Base-by-base conservation (phyloP, 2,113 vertebrate species). In the Callithrix jacchus region DNA sequence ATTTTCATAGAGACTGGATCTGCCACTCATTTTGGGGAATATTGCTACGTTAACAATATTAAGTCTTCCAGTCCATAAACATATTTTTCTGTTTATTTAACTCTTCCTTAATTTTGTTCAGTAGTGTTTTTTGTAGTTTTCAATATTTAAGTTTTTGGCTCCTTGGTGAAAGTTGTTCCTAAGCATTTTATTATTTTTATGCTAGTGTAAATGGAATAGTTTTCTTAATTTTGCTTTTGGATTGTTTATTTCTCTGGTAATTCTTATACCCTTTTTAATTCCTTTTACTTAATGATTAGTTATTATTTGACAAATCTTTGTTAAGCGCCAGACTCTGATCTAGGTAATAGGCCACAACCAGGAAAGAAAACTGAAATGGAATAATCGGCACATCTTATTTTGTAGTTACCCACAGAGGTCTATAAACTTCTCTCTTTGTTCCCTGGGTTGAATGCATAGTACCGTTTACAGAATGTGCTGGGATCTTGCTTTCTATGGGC, bases 171-270 rank as follows among this genome's bases (percentile, higher is more conserved):
- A 47, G 30, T 64, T 73, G 14, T 56, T 80, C 21, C 37, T 56
- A 49, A 89, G 20, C 37, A 56, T 83, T 82, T 82, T 91, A 16
- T 49, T 93, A 25, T 70, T 71, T 71, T 42, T 20, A 47, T 35
- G 58, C 81, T 74, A 14, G 52, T 25, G 11, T 82, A 20, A 86
- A 27, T 86, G 20, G 68, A 86, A 77, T 58, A 8, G 1, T 52
- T 90, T 90, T 86, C 64, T 66, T 30, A 73, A 23, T 77, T 71
- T 96, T 95, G 40, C 40, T 47, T 61, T 58, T 25, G 2, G 16
- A 10, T 90, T 64, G 1, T 40, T 81, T 52, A 27, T 88, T 70
- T 61, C 30, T 54, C 49, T 66, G n/a, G 17, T 27, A 45, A 73
- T 40, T 66, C 40, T 80, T 71, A 17, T 21, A 76, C 12, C 56